Percentiles rank a stretch among this genome's conserved stretches.
Conservation (phyloP, 2,888 invertebrate genomes). For the Cephalotes varians region DNA sequence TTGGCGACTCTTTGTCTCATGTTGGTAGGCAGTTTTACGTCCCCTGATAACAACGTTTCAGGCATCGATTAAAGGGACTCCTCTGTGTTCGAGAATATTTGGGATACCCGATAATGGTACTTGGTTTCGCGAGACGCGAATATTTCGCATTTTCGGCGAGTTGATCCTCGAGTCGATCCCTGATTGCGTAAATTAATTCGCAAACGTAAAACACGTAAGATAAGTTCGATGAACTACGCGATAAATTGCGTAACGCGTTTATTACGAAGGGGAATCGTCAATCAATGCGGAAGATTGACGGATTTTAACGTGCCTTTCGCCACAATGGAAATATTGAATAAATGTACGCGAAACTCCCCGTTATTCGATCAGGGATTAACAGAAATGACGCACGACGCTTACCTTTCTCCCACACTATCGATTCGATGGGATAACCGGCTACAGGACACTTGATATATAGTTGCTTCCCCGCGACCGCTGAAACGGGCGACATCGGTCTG, state of each 20-base stretch:
- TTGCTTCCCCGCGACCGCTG: conserved; percentile 86
- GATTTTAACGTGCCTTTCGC: neutral
- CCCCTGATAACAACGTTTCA: conserved; percentile 82
- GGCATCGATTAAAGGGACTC: conserved; percentile 9
- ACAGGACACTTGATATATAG: conserved; percentile 87
- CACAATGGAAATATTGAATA: conserved; percentile 33
- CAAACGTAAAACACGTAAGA: neutral
- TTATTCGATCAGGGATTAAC: conserved; percentile 41
- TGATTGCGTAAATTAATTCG: conserved; percentile 21
- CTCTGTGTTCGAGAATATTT: conserved; percentile 15
- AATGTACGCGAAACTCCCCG: neutral
- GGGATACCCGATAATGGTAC: neutral
- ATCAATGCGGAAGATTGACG: neutral
- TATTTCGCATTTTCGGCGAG: neutral
- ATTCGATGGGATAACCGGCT: conserved; percentile 87
- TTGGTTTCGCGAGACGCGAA: neutral
- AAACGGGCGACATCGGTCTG: conserved; percentile 84
- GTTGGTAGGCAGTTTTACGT: conserved; percentile 86
- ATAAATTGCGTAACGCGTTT: neutral
- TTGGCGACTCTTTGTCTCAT: conserved; percentile 87
- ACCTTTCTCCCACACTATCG: conserved; percentile 87
- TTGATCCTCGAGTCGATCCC: neutral
- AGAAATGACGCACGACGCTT: conserved; percentile 67
- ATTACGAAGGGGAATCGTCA: neutral
- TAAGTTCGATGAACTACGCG: neutral